Evolutionary conservation across 1,140 invertebrate genomes (phyloP), one percentile per base, ranked within the genome.

Genomic region (Matsumurasca onukii): DNA sequence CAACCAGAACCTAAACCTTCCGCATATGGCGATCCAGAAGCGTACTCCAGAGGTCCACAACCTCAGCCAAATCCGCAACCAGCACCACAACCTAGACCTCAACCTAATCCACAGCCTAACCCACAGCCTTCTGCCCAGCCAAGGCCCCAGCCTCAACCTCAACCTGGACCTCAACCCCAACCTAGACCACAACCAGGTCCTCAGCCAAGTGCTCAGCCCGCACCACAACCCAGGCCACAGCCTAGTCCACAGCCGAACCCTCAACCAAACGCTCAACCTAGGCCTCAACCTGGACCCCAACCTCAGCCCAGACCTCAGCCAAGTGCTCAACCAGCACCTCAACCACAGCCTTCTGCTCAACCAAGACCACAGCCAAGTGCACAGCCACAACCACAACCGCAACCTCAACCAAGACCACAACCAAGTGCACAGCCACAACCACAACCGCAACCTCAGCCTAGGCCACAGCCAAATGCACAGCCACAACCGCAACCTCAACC

Each of bases 401-500:
- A n/a, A n/a, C n/a, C n/a, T n/a, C n/a, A n/a, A n/a, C 49, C 49
- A 20, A 17, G 24, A n/a, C 49, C 49, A 3, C 3, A 12, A 3
- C 5, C 49, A 20, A 22, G 24, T 3, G 49, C 49, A 20, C 24
- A 20, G 17, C 3, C 49, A 20, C 49, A 51, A 51, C 49, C 49
- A 20, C n/a, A 20, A 22, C 49, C 49, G 3, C 24, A 17, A 12
- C 49, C 49, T 51, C 24, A 12, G 17, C 17, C 49, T 20, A 17
- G 24, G n/a, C 49, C 49, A 12, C 49, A 51, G 49, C 49, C 49
- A 5, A 5, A 3, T 12, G 5, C 49, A 3, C 49, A 51, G 49
- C 49, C 49, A 5, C 49, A 51, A 20, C 49, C 49, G n/a, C 49
- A 51, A 51, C 49, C 49, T 12, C 49, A n/a, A n/a, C n/a, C n/a